Evolutionary conservation across 2,113 vertebrate genomes (phyloP).

Genomic region (Oceanites oceanicus): DNA sequence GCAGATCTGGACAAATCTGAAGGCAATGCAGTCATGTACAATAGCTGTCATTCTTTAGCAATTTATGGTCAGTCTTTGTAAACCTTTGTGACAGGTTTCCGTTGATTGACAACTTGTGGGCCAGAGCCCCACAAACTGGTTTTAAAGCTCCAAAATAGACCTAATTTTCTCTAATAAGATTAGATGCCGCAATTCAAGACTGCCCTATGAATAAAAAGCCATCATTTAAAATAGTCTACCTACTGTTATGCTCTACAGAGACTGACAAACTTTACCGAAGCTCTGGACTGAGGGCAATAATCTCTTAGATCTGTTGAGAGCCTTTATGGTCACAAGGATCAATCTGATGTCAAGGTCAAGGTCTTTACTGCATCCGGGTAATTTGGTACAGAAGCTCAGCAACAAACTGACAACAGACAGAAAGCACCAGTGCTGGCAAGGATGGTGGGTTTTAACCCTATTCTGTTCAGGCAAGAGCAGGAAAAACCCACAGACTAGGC

Average conservation of each 20-base stretch:
- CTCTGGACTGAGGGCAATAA: not conserved
- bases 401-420: not conserved
- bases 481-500: not conserved
- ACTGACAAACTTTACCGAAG: not conserved
- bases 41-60: not conserved
- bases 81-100: not conserved
- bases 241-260: not conserved
- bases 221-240: not conserved
- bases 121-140: not conserved
- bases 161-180: constrained; percentile 1
- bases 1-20: not conserved
- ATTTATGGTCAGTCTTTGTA: not conserved
- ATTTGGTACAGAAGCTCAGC: not conserved
- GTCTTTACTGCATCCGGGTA: not conserved
- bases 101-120: not conserved
- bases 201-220: not conserved
- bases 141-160: not conserved
- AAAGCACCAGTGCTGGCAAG: not conserved
- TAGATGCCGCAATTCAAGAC: not conserved
- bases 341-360: not conserved
- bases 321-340: not conserved
- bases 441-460: not conserved
- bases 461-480: not conserved
- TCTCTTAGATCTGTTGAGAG: not conserved
- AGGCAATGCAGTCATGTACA: not conserved